Conservation (phyloP, 2,113 vertebrate genomes). For the Cephalopholis sonnerati region DNA sequence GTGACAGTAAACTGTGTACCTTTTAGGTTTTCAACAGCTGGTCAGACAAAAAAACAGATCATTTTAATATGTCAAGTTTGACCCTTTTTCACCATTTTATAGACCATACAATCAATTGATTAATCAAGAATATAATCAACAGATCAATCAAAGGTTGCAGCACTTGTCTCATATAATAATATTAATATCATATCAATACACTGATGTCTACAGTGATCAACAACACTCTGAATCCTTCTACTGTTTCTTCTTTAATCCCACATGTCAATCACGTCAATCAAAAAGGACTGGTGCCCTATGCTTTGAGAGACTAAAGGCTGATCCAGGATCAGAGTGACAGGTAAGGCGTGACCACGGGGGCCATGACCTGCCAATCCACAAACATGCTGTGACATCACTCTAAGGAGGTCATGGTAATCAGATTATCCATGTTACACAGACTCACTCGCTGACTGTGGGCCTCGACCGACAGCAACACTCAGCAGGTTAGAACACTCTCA, state of each 20-base stretch:
- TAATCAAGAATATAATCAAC: background rate
- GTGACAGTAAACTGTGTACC: background rate
- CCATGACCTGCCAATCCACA: conserved; percentile 71
- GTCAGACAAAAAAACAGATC: background rate
- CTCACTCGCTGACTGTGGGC: conserved; percentile 29
- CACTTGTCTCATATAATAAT: background rate
- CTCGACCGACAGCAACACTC: conserved; percentile 31
- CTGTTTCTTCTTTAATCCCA: conserved; percentile 17
- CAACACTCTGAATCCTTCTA: background rate
- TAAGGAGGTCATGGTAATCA: conserved; percentile 80
- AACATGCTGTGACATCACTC: conserved; percentile 75
- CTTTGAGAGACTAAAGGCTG: conserved; percentile 44
- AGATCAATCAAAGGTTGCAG: background rate
- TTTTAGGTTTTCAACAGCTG: background rate
- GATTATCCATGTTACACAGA: conserved; percentile 73
- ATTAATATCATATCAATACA: too few relatives aligned
- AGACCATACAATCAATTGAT: background rate
- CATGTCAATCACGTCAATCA: background rate
- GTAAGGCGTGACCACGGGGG: conserved; percentile 56
- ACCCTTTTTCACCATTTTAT: background rate
- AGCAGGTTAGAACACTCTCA: conserved; percentile 35
- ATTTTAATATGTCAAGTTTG: background rate
- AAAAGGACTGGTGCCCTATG: conserved; percentile 35
- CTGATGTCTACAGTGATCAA: background rate
- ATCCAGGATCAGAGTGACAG: conserved; percentile 71